These are phyloP conservation scores for Ariopsis seemanni DNA, from an alignment of 2,113 vertebrate genomes.

Conservation along the genomic window DNA sequence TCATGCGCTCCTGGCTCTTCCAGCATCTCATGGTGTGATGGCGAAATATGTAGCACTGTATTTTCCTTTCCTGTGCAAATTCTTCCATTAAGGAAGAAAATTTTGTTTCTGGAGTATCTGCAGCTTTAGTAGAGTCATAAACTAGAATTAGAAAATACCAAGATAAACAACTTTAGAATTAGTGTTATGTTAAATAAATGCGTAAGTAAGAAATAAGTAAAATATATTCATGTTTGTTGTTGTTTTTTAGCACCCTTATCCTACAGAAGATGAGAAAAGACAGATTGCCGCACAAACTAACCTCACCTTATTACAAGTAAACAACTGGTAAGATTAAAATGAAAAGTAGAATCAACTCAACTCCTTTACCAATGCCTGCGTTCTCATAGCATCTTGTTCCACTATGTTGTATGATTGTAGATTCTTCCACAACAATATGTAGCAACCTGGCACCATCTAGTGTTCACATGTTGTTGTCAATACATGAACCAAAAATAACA, in stretches of 20 bases:
- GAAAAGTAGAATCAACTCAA: neutral
- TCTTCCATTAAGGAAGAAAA: neutral
- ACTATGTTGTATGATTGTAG: neutral
- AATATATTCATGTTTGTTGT: neutral
- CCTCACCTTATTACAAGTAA: constrained; percentile 97
- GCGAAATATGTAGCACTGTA: neutral
- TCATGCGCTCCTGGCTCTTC: constrained; percentile 99
- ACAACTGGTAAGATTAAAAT: constrained; percentile 89
- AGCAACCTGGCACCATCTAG: constrained; percentile 60
- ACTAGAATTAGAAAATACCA: neutral
- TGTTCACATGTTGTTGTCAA: constrained; percentile 52
- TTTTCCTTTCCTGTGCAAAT: neutral
- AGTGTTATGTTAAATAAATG: neutral
- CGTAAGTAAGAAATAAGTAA: neutral
- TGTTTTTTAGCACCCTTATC: constrained; percentile 87
- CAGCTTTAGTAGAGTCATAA: neutral
- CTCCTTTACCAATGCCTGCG: neutral
- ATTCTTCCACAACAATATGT: neutral
- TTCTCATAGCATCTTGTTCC: neutral
- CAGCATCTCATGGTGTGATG: constrained; percentile 98
- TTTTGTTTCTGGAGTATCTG: neutral
- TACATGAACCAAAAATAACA: neutral
- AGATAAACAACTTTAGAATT: neutral
- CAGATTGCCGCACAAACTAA: constrained; percentile 97
- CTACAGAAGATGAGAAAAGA: constrained; percentile 97